Evolutionary conservation across 2,888 invertebrate genomes (phyloP).

Genomic region (Epicampocera succincta): DNA sequence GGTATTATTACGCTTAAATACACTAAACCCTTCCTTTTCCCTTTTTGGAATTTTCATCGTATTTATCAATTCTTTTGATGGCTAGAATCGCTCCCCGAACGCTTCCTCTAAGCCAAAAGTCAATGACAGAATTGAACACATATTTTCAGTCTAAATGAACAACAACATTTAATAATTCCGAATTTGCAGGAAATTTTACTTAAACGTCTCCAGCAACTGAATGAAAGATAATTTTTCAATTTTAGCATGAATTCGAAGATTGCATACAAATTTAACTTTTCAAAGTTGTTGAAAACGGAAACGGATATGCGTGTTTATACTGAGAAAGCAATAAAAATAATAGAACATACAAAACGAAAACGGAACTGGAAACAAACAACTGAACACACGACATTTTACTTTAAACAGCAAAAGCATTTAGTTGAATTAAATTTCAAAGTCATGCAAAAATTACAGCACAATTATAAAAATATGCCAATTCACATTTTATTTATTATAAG

Average conservation of each 20-base stretch:
- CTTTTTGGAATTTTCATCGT: conserved; percentile 27
- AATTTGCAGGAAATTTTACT: conserved; percentile 52
- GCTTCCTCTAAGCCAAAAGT: conserved; percentile 14
- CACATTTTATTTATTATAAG: background rate
- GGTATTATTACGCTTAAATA: conserved; percentile 73
- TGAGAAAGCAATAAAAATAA: conserved; percentile 71
- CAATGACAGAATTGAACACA: conserved; percentile 58
- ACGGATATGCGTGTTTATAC: conserved; percentile 74
- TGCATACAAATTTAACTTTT: conserved; percentile 6
- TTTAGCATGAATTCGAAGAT: background rate
- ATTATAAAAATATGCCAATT: conserved; percentile 1
- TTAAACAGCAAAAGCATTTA: conserved; percentile 24
- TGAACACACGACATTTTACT: conserved; percentile 4
- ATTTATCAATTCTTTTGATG: conserved; percentile 42
- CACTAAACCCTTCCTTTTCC: conserved; percentile 59
- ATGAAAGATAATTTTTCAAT: background rate
- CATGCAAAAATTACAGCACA: conserved; percentile 23
- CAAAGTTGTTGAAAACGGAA: conserved; percentile 68
- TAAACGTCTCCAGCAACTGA: conserved; percentile 41
- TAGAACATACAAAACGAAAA: conserved; percentile 45
- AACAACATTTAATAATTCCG: conserved; percentile 42
- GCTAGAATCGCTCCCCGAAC: conserved; percentile 11
- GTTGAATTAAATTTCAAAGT: conserved; percentile 67
- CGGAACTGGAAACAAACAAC: conserved; percentile 31
- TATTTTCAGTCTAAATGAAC: conserved; percentile 57